Conservation (phyloP, 1,140 invertebrate genomes). For the Drosophila mayri region DNA sequence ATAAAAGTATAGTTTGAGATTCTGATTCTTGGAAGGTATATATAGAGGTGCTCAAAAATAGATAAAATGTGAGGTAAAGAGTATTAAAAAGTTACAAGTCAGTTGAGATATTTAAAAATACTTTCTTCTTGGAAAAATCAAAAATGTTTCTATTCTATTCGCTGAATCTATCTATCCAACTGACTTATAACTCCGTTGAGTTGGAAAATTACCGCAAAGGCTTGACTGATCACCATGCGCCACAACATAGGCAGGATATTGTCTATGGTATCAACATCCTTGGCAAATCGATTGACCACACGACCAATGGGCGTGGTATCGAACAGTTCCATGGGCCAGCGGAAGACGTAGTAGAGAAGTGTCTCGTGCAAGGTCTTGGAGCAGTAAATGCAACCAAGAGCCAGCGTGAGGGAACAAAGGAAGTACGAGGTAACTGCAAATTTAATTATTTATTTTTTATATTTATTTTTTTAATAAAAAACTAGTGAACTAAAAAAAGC, state of each 20-base stretch:
- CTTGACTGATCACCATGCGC: slow-evolving; percentile 79
- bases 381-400: slow-evolving; percentile 83
- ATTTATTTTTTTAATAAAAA: not conserved
- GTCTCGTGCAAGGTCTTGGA: slow-evolving; percentile 87
- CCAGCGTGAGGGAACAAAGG: slow-evolving; percentile 71
- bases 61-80: not conserved
- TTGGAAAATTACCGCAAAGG: slow-evolving; percentile 66
- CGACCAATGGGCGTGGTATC: slow-evolving; percentile 91
- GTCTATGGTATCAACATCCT: slow-evolving; percentile 90
- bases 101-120: not conserved
- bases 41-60: not conserved
- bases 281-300: slow-evolving; percentile 91
- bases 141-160: too few relatives aligned
- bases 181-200: not conserved
- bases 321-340: slow-evolving; percentile 91
- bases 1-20: slow-evolving; percentile 6
- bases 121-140: not conserved
- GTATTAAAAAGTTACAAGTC: slow-evolving; percentile 6
- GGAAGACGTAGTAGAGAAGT: slow-evolving; percentile 88
- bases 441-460: slow-evolving; percentile 6
- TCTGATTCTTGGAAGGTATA: not conserved
- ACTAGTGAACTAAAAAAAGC: slow-evolving; percentile 2
- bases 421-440: slow-evolving; percentile 83
- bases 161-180: not conserved
- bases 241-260: slow-evolving; percentile 85